Percentiles rank a stretch among this genome's conserved stretches.
phyloP scores from a whole-genome alignment of 2,113 vertebrate genomes.

The Holacanthus passer region DNA sequence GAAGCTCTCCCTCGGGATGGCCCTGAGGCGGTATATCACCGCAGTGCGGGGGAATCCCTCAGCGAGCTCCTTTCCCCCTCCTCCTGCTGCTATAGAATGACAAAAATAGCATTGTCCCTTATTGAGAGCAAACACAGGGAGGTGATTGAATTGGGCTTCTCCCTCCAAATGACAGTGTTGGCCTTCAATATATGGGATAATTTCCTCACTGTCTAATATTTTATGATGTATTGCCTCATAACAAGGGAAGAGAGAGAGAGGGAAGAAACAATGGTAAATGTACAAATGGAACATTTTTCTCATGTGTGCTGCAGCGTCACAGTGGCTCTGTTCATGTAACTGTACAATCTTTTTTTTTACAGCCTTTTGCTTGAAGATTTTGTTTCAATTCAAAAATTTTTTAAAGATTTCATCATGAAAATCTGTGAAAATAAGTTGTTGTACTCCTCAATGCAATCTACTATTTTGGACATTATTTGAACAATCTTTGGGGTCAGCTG shows the following conservation, averaged over 20 bases:
- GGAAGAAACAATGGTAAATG: conserved; percentile 9
- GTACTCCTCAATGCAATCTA: not conserved
- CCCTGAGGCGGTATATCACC: conserved; percentile 60
- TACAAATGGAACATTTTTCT: conserved; percentile 29
- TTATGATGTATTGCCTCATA: conserved; percentile 69
- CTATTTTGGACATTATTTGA: not conserved
- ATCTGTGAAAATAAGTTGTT: not conserved
- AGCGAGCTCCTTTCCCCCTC: conserved; percentile 24
- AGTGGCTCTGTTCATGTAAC: not conserved
- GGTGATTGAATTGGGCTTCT: conserved; percentile 57
- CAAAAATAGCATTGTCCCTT: conserved; percentile 71
- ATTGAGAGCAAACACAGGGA: conserved; percentile 18
- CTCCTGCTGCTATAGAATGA: conserved; percentile 50
- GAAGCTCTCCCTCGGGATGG: conserved; percentile 40
- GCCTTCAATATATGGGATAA: conserved; percentile 43
- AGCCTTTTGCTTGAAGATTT: not conserved
- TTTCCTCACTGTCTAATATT: conserved; percentile 59
- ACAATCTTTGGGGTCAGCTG: not conserved
- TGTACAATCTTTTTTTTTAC: not conserved
- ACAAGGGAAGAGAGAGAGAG: conserved; percentile 2
- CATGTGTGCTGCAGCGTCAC: not conserved
- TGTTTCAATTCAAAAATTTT: not conserved
- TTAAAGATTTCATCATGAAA: no score
- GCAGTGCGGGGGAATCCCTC: conserved; percentile 76
- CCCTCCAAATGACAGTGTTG: conserved; percentile 24